Evolutionary conservation across 2,113 vertebrate species (phyloP).

Genomic region (Bos javanicus): DNA sequence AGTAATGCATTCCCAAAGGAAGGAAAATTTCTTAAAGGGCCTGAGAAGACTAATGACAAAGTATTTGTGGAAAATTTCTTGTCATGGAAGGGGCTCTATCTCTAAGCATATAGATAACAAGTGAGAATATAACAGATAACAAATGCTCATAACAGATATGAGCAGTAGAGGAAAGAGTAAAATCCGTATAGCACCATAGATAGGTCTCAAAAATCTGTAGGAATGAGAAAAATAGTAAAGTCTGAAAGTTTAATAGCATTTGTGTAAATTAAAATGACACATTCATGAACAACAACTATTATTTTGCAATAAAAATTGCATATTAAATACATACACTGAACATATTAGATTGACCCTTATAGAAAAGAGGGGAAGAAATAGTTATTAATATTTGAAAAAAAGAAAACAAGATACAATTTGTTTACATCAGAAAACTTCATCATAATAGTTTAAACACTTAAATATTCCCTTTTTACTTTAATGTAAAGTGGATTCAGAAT

Average conservation of each 20-base stretch:
- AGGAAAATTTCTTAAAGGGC: not conserved
- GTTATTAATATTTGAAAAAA: not conserved
- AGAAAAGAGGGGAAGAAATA: not conserved
- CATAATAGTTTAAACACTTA: not conserved
- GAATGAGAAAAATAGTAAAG: not conserved
- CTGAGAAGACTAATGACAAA: not conserved
- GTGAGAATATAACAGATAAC: too few relatives aligned
- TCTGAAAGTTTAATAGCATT: not conserved
- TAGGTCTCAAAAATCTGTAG: not conserved
- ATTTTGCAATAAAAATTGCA: not conserved
- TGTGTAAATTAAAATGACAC: not conserved
- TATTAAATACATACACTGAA: not conserved
- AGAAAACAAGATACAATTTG: not conserved
- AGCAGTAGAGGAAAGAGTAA: not conserved
- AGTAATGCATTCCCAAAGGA: not conserved
- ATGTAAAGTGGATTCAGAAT: not conserved
- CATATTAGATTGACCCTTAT: not conserved
- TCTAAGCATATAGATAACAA: not conserved
- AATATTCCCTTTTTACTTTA: not conserved
- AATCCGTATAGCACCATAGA: not conserved
- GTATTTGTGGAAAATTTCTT: not conserved
- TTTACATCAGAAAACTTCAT: not conserved
- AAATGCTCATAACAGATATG: not conserved
- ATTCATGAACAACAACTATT: not conserved
- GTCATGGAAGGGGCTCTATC: not conserved